These are phyloP conservation scores for Liolophura sinensis DNA, from an alignment of 1,140 invertebrate species.

Conservation along the genomic window DNA sequence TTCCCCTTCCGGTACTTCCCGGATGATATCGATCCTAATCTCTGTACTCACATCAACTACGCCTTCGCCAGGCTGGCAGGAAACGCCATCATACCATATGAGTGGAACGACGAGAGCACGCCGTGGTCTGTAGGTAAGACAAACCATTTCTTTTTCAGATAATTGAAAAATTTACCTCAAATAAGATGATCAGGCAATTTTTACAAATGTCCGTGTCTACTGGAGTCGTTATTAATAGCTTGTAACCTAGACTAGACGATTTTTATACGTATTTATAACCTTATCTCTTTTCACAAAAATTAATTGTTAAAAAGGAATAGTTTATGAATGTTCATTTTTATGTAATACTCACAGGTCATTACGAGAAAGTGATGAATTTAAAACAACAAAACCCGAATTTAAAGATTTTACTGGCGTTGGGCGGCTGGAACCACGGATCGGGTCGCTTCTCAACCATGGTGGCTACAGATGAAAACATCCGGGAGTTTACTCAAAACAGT, in stretches of 20 bases:
- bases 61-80: conserved; percentile 77
- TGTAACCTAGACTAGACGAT: not conserved
- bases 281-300: no score
- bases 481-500: not conserved
- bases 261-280: not conserved
- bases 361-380: conserved; percentile 88
- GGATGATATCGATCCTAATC: conserved; percentile 79
- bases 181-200: not conserved
- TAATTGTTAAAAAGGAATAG: no score
- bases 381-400: conserved; percentile 91
- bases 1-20: conserved; percentile 83
- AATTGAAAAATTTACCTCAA: not conserved
- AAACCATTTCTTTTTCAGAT: not conserved
- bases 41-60: conserved; percentile 92
- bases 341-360: conserved; percentile 59
- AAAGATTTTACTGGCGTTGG: conserved; percentile 86
- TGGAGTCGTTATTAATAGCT: not conserved
- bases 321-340: no score
- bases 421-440: no score
- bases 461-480: not conserved
- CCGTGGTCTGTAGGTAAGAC: conserved; percentile 11
- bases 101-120: conserved; percentile 45
- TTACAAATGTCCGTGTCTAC: not conserved
- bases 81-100: conserved; percentile 57
- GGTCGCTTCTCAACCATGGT: no score